phyloP scores from a whole-genome alignment of 2,113 vertebrate genomes.

The Hemibates koningsi region DNA sequence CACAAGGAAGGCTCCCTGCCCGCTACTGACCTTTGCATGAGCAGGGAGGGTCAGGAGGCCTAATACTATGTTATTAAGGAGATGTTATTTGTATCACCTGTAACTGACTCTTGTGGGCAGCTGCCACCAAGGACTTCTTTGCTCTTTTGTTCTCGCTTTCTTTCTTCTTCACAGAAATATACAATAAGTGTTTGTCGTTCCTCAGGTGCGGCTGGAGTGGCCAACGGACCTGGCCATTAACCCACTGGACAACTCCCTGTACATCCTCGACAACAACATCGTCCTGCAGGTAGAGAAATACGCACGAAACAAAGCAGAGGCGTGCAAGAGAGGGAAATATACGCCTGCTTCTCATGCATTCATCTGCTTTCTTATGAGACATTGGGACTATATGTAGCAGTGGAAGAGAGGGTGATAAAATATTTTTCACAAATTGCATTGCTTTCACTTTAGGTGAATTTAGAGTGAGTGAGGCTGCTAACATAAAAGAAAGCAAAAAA shows the following conservation, averaged over 20 bases:
- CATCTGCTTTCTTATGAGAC: not conserved
- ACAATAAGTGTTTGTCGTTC: not conserved
- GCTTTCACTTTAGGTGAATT: conserved; percentile 4
- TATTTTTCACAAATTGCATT: not conserved
- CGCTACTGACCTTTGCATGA: conserved; percentile 61
- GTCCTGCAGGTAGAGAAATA: conserved; percentile 78
- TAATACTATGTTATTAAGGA: conserved; percentile 65
- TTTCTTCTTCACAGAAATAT: not conserved
- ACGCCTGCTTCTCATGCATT: not conserved
- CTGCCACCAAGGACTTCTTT: not conserved
- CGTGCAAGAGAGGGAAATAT: not conserved
- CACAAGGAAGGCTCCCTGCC: conserved; percentile 54
- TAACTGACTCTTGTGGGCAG: conserved; percentile 14
- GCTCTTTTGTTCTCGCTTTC: not conserved
- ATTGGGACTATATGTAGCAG: not conserved
- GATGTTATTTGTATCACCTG: conserved; percentile 50
- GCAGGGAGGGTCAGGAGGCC: conserved; percentile 53
- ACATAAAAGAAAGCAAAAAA: conserved; percentile 11
- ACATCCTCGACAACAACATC: conserved; percentile 97
- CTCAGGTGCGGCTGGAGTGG: conserved; percentile 93
- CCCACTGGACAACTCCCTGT: conserved; percentile 94
- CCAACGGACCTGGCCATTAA: conserved; percentile 94
- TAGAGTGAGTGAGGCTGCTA: not conserved
- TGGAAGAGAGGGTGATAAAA: not conserved
- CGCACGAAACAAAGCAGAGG: not conserved